Conservation (phyloP, 2,888 invertebrate genomes). For the Lasioglossum morio region DNA sequence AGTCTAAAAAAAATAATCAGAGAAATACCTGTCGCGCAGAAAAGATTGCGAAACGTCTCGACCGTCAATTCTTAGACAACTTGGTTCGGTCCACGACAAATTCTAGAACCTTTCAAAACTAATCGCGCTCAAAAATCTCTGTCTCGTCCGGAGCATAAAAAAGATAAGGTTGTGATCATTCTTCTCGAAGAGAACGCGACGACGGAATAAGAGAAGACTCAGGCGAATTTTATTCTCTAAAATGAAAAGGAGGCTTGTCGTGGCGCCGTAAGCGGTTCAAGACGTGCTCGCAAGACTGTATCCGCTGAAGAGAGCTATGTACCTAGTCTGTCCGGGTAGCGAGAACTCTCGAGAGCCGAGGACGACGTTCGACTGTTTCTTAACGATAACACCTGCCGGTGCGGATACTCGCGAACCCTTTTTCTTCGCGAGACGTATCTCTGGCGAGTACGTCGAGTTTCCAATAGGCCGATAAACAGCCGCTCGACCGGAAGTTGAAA, state of each 20-base stretch:
- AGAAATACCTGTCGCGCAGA: conserved; percentile 66
- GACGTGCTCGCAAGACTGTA: conserved; percentile 1
- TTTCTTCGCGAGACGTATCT: conserved; percentile 11
- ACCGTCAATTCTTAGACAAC: conserved; percentile 38
- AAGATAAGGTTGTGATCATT: background rate
- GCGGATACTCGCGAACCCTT: too few relatives aligned
- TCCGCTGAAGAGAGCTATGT: background rate
- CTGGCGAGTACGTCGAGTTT: conserved; percentile 32
- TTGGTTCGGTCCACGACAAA: background rate
- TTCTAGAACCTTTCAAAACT: background rate
- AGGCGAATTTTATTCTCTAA: background rate
- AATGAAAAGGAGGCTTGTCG: background rate
- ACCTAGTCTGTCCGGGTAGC: background rate
- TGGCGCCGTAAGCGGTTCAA: background rate
- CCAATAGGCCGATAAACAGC: conserved; percentile 57
- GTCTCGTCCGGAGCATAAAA: background rate
- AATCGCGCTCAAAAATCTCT: background rate
- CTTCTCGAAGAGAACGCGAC: background rate
- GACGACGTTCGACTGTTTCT: background rate
- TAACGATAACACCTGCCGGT: background rate
- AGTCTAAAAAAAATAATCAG: conserved; percentile 58
- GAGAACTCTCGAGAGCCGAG: background rate
- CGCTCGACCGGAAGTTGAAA: conserved; percentile 53
- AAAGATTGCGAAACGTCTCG: conserved; percentile 48
- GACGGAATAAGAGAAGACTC: background rate